These are phyloP conservation scores for Notamacropus eugenii DNA, from an alignment of 2,797 vertebrate genomes.

Conservation along the genomic window DNA sequence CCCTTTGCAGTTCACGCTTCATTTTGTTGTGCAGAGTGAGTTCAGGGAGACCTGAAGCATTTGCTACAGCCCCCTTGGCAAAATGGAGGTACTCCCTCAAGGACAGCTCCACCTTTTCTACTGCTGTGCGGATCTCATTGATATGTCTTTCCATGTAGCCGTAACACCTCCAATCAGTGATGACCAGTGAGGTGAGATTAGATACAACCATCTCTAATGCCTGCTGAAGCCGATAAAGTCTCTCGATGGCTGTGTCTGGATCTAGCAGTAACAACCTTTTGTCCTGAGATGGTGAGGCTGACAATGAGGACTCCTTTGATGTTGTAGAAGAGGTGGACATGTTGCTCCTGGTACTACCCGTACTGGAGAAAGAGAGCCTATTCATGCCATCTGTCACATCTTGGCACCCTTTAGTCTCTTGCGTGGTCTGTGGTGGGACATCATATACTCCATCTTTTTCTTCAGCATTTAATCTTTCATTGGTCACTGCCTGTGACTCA, in stretches of 20 bases:
- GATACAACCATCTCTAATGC: slow-evolving; percentile 87
- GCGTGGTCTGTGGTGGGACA: slow-evolving; percentile 87
- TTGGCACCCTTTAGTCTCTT: slow-evolving; percentile 83
- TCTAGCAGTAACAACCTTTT: slow-evolving; percentile 87
- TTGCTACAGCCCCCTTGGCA: slow-evolving; percentile 88
- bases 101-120: slow-evolving; percentile 90
- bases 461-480: slow-evolving; percentile 80
- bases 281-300: slow-evolving; percentile 88
- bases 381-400: slow-evolving; percentile 94
- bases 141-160: slow-evolving; percentile 92
- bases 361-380: slow-evolving; percentile 96
- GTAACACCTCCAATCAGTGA: slow-evolving; percentile 92
- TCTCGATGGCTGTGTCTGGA: slow-evolving; percentile 91
- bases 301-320: slow-evolving; percentile 88
- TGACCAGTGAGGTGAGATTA: slow-evolving; percentile 87
- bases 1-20: slow-evolving; percentile 91
- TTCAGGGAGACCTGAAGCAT: slow-evolving; percentile 90
- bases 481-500: slow-evolving; percentile 79
- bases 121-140: slow-evolving; percentile 88
- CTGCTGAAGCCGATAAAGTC: slow-evolving; percentile 90
- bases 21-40: slow-evolving; percentile 91
- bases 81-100: slow-evolving; percentile 92
- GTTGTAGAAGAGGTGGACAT: slow-evolving; percentile 98
- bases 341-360: slow-evolving; percentile 94
- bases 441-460: slow-evolving; percentile 91